Evolutionary conservation across 2,888 invertebrate genomes (phyloP), one percentile per base, ranked within the genome.

Genomic region (Agrochola lota): DNA sequence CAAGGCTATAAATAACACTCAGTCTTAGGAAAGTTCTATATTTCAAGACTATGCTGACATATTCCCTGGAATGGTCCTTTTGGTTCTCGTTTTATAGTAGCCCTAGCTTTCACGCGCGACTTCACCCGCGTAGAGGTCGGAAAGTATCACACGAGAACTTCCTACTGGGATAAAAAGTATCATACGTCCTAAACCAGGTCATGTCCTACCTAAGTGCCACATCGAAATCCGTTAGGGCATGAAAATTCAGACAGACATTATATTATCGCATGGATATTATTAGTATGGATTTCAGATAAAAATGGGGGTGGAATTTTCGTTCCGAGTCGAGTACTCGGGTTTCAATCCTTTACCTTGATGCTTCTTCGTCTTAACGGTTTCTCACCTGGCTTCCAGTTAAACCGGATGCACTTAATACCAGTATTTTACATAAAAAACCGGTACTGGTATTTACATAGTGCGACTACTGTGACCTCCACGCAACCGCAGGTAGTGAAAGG

Each of bases 1-100:
- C 35, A 46, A 17, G 60, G 52, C 52, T 9, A 72, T 77, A 77
- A 77, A 77, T 77, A 80, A 77, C 73, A 43, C 52, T 71, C 17
- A 46, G 52, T 26, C 73, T 80, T 11, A 55, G 12, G 0, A 62
- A 62, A 62, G 17, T 55, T 62, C 72, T 77, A 72, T 77, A 72
- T 80, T 80, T 77, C 60, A 60, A 43, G 60, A 80, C 60, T 60
- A 60, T 30, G 15, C 71, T 60, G 71, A 60, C 49, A 60, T 30
- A 52, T 12, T 67, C 35, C 17, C 52, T 26, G 15, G 67, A 46
- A 26, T 23, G n/a, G 55, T 55, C 30, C 26, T 66, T 46, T 78
- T 55, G 1, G 52, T 78, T 20, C 43, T 1, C 9, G 30, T 26
- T 43, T 15, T 63, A 26, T 26, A 63, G 43, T 71, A 8, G 43